Conservation (phyloP, 2,888 invertebrate species). For the Branchellion lobata region DNA sequence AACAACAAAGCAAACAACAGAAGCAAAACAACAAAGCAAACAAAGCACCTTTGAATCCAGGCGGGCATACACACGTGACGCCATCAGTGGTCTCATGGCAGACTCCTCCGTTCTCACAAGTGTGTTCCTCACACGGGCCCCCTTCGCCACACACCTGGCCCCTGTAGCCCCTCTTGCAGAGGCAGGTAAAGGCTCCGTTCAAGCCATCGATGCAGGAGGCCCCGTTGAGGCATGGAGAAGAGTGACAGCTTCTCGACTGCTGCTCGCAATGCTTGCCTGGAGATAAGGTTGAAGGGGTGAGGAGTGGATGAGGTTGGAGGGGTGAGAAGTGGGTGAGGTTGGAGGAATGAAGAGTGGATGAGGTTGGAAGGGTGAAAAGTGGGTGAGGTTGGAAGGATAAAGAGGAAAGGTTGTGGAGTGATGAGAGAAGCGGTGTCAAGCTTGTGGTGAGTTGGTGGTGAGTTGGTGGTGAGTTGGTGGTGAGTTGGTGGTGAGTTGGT, state of each 20-base stretch:
- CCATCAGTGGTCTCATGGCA: constrained; percentile 82
- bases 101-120: constrained; percentile 85
- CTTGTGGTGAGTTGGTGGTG: too few species aligned
- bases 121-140: not conserved
- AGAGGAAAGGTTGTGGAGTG: too few species aligned
- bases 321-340: too few species aligned
- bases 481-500: too few species aligned
- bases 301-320: not conserved
- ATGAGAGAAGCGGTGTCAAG: too few species aligned
- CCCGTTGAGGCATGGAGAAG: constrained; percentile 48
- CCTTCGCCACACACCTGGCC: constrained; percentile 56
- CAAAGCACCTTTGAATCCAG: constrained; percentile 37
- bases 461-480: too few species aligned
- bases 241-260: constrained; percentile 46
- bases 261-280: constrained; percentile 44
- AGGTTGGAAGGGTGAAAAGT: too few species aligned
- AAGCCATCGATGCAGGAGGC: constrained; percentile 40
- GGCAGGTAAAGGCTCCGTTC: constrained; percentile 52
- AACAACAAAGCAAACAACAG: too few species aligned
- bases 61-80: constrained; percentile 65
- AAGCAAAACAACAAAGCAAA: too few species aligned
- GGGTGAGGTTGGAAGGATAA: too few species aligned
- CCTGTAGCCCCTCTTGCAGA: constrained; percentile 56
- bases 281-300: not conserved
- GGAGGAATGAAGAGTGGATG: too few species aligned